Percentiles rank a stretch among this genome's conserved stretches.
Evolutionary conservation across 2,113 vertebrate species (phyloP).

Genomic region (Glaucomys volans): DNA sequence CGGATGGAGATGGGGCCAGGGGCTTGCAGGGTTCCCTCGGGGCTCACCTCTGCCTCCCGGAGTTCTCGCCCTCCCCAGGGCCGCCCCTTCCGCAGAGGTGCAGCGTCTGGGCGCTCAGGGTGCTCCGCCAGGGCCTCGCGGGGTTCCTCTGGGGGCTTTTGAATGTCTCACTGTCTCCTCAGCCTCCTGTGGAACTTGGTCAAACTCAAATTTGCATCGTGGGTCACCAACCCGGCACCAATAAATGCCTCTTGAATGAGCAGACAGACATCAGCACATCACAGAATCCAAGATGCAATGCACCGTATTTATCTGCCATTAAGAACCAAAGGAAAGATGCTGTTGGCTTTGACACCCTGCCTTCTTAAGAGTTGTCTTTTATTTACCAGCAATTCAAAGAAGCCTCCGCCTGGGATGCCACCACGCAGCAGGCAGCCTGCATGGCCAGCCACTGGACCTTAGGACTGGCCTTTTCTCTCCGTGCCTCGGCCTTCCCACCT

Average conservation of each 20-base stretch:
- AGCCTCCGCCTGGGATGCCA: too few relatives aligned
- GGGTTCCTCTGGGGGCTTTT: too few relatives aligned
- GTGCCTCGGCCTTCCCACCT: background rate
- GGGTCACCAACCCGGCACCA: too few relatives aligned
- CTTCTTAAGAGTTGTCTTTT: background rate
- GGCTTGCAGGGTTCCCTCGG: background rate
- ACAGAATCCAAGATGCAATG: background rate
- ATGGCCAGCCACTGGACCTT: background rate
- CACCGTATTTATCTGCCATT: background rate
- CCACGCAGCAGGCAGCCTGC: too few relatives aligned
- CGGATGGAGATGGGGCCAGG: too few relatives aligned
- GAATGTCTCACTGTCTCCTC: too few relatives aligned
- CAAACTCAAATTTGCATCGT: background rate
- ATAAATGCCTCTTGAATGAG: background rate
- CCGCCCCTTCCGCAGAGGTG: background rate
- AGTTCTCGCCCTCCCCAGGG: too few relatives aligned
- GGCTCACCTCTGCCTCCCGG: background rate
- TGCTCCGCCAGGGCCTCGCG: too few relatives aligned
- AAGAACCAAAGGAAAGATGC: background rate
- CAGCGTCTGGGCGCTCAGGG: too few relatives aligned
- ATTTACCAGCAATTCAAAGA: background rate
- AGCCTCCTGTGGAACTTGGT: background rate
- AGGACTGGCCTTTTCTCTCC: background rate
- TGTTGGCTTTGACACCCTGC: background rate
- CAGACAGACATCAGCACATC: background rate